Conservation (phyloP, 1,140 invertebrate species). For the Heliothis subflexa region DNA sequence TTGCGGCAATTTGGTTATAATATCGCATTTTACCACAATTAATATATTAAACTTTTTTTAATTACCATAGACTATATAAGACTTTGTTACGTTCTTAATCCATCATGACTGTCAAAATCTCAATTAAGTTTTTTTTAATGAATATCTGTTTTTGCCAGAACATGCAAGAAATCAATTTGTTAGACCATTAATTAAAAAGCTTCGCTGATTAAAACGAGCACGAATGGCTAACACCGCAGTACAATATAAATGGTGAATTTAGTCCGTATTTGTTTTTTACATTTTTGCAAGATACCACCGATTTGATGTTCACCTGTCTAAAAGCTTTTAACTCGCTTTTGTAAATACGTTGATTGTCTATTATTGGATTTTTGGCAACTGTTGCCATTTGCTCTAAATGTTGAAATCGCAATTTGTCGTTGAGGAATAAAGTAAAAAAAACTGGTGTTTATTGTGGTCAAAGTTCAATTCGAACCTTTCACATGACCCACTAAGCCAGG, state of each 20-base stretch:
- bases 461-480: too few relatives aligned
- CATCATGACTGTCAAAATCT: neutral
- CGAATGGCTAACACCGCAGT: slow-evolving; percentile 14
- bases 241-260: slow-evolving; percentile 32
- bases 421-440: too few relatives aligned
- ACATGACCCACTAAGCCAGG: too few relatives aligned
- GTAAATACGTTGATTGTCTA: neutral
- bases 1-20: neutral
- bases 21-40: neutral
- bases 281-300: slow-evolving; percentile 8
- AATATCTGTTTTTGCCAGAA: slow-evolving; percentile 2
- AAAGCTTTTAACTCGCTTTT: slow-evolving; percentile 4
- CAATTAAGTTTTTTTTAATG: neutral
- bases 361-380: neutral
- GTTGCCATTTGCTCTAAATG: neutral
- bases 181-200: slow-evolving; percentile 36
- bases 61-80: neutral
- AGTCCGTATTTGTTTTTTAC: slow-evolving; percentile 4
- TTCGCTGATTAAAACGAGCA: slow-evolving; percentile 24
- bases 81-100: too few relatives aligned
- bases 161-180: slow-evolving; percentile 36
- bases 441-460: too few relatives aligned
- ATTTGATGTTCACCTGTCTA: neutral
- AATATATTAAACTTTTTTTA: neutral
- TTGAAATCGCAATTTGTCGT: neutral